phyloP scores from a whole-genome alignment of 2,888 invertebrate species.

The Epirrhoe alternata region DNA sequence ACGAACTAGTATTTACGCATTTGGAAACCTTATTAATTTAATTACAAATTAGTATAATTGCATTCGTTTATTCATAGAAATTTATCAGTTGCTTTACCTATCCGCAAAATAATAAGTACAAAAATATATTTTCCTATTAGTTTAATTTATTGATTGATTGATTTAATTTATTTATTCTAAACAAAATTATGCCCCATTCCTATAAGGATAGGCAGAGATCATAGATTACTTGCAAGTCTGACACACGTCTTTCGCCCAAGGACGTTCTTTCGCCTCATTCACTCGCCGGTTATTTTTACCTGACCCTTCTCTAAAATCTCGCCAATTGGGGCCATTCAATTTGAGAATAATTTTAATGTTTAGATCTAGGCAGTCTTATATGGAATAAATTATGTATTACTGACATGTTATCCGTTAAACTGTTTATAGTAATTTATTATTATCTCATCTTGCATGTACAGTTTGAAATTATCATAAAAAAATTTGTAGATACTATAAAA shows the following conservation, averaged over 20 bases:
- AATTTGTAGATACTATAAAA: no score
- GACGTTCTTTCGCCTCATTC: no score
- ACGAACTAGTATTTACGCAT: conserved; percentile 13
- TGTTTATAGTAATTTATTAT: background rate
- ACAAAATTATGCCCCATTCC: no score
- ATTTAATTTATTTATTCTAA: background rate
- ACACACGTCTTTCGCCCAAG: no score
- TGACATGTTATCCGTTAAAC: background rate
- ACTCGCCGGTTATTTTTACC: no score
- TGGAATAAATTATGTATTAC: background rate
- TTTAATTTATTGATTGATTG: background rate
- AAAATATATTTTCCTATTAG: background rate
- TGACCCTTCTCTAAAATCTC: no score
- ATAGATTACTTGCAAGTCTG: no score
- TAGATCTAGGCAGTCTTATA: background rate
- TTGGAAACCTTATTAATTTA: background rate
- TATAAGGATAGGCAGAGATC: no score
- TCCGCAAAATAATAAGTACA: background rate
- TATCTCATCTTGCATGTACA: background rate
- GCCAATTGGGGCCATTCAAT: background rate
- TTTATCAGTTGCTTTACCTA: background rate
- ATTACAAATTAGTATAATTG: background rate
- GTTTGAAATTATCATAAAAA: no score
- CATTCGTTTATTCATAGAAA: background rate
- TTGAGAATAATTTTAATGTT: background rate